These are phyloP conservation scores for Epinephelus fuscoguttatus DNA, from an alignment of 2,113 vertebrate species.

Conservation along the genomic window DNA sequence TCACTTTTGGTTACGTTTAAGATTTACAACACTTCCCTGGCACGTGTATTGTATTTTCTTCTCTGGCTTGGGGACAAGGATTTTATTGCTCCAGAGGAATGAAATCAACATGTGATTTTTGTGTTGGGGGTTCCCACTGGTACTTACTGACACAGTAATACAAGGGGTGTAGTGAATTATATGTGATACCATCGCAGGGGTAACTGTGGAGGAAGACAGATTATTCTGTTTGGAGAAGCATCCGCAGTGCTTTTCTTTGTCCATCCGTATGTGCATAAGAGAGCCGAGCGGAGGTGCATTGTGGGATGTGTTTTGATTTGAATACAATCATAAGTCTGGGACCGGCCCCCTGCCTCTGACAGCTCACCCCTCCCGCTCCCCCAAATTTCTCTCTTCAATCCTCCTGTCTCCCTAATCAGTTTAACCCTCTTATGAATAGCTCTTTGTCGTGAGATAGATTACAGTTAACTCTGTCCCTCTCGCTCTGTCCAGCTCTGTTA, in stretches of 20 bases:
- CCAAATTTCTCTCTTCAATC: slow-evolving; percentile 84
- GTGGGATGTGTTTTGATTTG: slow-evolving; percentile 89
- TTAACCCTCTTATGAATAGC: slow-evolving; percentile 88
- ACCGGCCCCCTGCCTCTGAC: slow-evolving; percentile 65
- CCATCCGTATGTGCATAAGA: slow-evolving; percentile 77
- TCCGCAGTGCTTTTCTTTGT: slow-evolving; percentile 81
- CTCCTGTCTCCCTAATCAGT: slow-evolving; percentile 84
- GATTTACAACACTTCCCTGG: background rate
- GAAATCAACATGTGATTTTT: slow-evolving; percentile 57
- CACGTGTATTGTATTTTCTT: slow-evolving; percentile 10
- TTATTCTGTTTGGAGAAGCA: slow-evolving; percentile 77
- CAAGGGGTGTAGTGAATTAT: slow-evolving; percentile 22
- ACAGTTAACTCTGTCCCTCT: slow-evolving; percentile 84
- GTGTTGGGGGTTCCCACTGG: slow-evolving; percentile 42
- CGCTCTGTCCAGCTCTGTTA: slow-evolving; percentile 66
- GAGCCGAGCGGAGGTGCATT: slow-evolving; percentile 81
- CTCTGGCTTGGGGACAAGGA: slow-evolving; percentile 26
- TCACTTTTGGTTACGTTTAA: slow-evolving; percentile 1
- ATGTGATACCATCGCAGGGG: slow-evolving; percentile 58
- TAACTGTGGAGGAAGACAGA: slow-evolving; percentile 68
- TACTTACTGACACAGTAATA: slow-evolving; percentile 27
- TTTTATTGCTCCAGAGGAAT: slow-evolving; percentile 40
- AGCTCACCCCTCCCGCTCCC: slow-evolving; percentile 71
- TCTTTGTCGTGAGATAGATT: slow-evolving; percentile 88
- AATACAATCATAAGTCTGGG: slow-evolving; percentile 86